These are phyloP conservation scores for Meandrina meandrites DNA, from an alignment of 92 coral and sea anemone species.

Conservation along the genomic window DNA sequence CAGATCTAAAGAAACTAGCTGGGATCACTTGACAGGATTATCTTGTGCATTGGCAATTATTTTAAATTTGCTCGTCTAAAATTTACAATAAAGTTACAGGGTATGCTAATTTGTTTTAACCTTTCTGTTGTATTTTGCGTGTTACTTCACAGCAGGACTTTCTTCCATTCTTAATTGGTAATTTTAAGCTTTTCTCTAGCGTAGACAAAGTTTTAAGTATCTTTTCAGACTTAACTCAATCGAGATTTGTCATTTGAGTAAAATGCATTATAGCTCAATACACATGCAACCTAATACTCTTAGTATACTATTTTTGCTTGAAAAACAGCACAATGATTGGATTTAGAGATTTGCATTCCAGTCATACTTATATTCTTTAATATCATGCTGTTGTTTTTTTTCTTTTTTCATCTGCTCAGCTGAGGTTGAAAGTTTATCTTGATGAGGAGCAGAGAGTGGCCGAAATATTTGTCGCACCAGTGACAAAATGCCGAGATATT, in stretches of 20 bases:
- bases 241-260: not conserved
- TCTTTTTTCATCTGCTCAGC: slow-evolving; percentile 37
- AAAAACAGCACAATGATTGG: not conserved
- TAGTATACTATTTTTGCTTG: not conserved
- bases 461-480: slow-evolving; percentile 74
- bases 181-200: slow-evolving; percentile 6
- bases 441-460: slow-evolving; percentile 70
- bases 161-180: not conserved
- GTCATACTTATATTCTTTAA: not conserved
- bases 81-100: not conserved
- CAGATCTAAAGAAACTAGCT: not conserved
- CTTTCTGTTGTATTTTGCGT: not conserved
- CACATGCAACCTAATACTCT: not conserved
- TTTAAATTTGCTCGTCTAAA: not conserved
- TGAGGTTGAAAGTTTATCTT: slow-evolving; percentile 76
- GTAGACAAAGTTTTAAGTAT: not conserved
- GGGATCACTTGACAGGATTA: too few relatives aligned
- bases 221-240: not conserved
- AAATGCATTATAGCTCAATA: not conserved
- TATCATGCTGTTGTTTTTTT: too few relatives aligned
- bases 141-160: not conserved
- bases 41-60: too few relatives aligned
- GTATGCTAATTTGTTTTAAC: not conserved
- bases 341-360: slow-evolving; percentile 28
- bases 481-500: slow-evolving; percentile 82